Evolutionary conservation across 2,113 vertebrate genomes (phyloP).

Genomic region (Salvelinus alpinus): DNA sequence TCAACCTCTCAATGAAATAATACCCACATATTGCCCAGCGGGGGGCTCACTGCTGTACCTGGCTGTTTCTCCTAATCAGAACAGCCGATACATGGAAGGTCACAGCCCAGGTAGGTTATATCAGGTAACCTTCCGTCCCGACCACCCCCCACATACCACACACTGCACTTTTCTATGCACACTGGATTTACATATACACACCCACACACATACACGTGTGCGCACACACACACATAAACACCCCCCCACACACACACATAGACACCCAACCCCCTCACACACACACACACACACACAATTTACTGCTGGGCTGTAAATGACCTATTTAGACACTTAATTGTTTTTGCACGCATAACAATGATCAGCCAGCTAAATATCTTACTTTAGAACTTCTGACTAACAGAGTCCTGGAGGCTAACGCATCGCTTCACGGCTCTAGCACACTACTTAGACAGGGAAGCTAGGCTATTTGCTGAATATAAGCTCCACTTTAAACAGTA

Average conservation of each 20-base stretch:
- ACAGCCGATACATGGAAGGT: too few relatives aligned
- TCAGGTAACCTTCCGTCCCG: too few relatives aligned
- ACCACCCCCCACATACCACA: not conserved
- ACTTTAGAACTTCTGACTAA: slow-evolving; percentile 8
- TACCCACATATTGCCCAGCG: too few relatives aligned
- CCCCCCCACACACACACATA: not conserved
- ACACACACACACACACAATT: slow-evolving; percentile 6
- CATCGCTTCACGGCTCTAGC: not conserved
- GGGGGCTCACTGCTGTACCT: too few relatives aligned
- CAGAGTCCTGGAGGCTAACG: not conserved
- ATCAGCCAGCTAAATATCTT: slow-evolving; percentile 51
- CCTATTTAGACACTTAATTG: slow-evolving; percentile 65
- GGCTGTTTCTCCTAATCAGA: too few relatives aligned
- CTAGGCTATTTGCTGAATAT: too few relatives aligned
- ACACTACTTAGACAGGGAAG: not conserved
- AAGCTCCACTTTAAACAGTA: too few relatives aligned
- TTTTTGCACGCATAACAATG: slow-evolving; percentile 59
- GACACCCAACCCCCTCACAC: not conserved
- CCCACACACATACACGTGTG: not conserved
- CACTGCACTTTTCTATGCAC: too few relatives aligned
- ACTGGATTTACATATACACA: not conserved
- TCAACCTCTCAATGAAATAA: too few relatives aligned
- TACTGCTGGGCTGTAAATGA: slow-evolving; percentile 51
- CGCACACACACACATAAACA: not conserved
- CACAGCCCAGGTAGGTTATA: too few relatives aligned